Conservation (phyloP, 2,113 vertebrate genomes). For the Agelaius tricolor region DNA sequence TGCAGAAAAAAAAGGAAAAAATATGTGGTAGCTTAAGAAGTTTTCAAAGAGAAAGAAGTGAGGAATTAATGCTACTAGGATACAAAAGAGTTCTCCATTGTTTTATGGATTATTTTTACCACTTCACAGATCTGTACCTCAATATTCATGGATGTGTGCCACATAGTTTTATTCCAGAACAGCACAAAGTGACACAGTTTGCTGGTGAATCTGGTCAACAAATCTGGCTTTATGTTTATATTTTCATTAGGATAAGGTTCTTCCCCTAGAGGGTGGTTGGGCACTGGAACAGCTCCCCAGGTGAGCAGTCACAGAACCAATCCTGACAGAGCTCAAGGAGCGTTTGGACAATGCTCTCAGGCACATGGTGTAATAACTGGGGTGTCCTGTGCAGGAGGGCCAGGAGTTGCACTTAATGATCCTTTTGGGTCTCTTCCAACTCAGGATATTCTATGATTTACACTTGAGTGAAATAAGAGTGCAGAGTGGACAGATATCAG, state of each 20-base stretch:
- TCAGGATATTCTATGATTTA: neutral
- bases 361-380: neutral
- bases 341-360: neutral
- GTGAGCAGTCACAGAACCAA: neutral
- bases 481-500: neutral
- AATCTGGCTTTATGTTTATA: neutral
- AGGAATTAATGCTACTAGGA: neutral
- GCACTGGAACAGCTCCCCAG: neutral
- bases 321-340: neutral
- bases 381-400: neutral
- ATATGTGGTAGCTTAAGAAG: neutral
- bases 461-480: neutral
- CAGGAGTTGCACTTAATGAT: neutral
- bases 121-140: neutral
- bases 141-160: neutral
- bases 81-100: neutral
- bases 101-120: neutral
- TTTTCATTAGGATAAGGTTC: neutral
- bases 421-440: neutral
- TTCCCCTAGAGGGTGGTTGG: neutral
- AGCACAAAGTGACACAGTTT: neutral
- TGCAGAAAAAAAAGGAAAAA: neutral
- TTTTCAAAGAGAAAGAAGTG: neutral
- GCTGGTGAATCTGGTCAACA: neutral
- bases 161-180: neutral